Conservation (phyloP, 1,140 invertebrate species). For the Lasioglossum baleicum region DNA sequence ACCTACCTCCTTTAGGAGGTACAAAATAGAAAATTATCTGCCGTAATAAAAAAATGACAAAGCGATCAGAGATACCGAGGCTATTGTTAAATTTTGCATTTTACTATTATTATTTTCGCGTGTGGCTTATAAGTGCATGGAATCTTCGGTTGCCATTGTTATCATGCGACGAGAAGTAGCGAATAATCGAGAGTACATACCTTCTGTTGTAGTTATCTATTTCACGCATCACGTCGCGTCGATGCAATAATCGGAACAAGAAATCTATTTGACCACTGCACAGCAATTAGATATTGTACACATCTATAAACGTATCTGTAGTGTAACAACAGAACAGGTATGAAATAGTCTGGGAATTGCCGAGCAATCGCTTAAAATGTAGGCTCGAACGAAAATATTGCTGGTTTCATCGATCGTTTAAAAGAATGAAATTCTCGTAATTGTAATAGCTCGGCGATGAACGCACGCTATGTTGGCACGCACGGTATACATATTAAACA, state of each 20-base stretch:
- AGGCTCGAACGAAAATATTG: background rate
- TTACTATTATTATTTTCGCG: too few species aligned
- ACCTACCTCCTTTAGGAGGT: too few species aligned
- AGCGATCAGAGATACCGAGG: too few species aligned
- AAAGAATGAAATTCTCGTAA: background rate
- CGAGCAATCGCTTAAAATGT: background rate
- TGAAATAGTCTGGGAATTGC: conserved; percentile 7
- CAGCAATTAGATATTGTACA: background rate
- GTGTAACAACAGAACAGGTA: background rate
- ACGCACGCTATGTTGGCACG: background rate
- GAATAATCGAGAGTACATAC: conserved; percentile 8
- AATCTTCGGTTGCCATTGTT: too few species aligned
- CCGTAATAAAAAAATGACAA: too few species aligned
- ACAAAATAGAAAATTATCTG: too few species aligned
- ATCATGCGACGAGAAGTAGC: background rate
- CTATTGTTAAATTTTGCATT: too few species aligned
- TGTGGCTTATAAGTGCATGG: too few species aligned
- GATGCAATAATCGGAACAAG: conserved; percentile 12
- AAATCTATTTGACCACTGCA: background rate
- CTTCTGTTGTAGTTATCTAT: background rate
- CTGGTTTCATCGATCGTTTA: background rate
- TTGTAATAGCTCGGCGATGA: background rate
- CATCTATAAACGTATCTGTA: background rate
- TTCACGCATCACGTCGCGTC: background rate
- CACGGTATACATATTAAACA: background rate